phyloP scores from a whole-genome alignment of 2,888 invertebrate species.

The Drosophila maculinotata region DNA sequence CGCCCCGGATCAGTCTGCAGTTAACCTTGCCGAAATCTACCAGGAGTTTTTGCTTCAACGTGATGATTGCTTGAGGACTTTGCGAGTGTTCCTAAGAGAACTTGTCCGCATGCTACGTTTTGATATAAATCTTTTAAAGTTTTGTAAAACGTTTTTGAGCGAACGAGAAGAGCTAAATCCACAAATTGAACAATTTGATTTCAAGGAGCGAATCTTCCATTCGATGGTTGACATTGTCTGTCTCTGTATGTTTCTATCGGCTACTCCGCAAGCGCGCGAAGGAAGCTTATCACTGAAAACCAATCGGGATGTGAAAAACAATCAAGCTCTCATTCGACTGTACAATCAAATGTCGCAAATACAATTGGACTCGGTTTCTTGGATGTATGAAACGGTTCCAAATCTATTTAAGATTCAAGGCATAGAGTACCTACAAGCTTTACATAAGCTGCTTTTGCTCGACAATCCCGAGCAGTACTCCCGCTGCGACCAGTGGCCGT shows the following conservation, averaged over 20 bases:
- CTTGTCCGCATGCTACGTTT: constrained; percentile 93
- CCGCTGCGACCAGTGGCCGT: constrained; percentile 95
- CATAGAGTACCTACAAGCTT: constrained; percentile 90
- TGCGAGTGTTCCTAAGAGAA: constrained; percentile 94
- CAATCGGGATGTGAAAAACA: constrained; percentile 85
- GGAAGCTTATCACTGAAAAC: constrained; percentile 86
- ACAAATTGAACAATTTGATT: constrained; percentile 88
- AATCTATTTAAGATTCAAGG: constrained; percentile 90
- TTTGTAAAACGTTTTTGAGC: constrained; percentile 91
- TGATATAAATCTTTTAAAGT: constrained; percentile 92
- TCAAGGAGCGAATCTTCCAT: constrained; percentile 93
- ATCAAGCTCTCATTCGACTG: constrained; percentile 80
- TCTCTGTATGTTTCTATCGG: constrained; percentile 92
- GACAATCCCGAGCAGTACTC: constrained; percentile 93
- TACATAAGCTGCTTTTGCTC: constrained; percentile 92
- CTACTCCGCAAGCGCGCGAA: constrained; percentile 90
- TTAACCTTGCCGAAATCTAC: constrained; percentile 93
- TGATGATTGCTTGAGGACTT: constrained; percentile 95
- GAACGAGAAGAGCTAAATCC: constrained; percentile 87
- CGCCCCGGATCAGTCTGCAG: constrained; percentile 92
- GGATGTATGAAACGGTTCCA: constrained; percentile 94
- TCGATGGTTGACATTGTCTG: constrained; percentile 94
- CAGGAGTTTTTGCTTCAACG: constrained; percentile 93
- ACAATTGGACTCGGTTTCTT: constrained; percentile 94
- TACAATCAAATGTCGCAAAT: constrained; percentile 87